These are phyloP conservation scores for Spodoptera picta DNA, from an alignment of 2,888 invertebrate genomes.

Conservation along the genomic window DNA sequence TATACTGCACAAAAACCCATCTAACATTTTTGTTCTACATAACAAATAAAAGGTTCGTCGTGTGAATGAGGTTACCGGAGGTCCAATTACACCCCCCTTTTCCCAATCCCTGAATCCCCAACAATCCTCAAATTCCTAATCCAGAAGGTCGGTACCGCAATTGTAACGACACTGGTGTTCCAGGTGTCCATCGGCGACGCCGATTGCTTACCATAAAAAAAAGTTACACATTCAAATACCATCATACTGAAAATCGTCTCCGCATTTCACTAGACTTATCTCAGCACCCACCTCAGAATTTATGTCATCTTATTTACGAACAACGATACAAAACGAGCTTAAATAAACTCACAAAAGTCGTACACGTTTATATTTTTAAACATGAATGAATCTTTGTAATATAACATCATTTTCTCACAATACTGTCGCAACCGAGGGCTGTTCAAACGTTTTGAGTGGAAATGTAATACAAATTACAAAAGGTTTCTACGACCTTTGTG, in stretches of 20 bases:
- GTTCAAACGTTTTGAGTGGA: constrained; percentile 21
- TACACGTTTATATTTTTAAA: constrained; percentile 39
- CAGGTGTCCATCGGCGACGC: too few species aligned
- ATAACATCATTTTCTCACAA: constrained; percentile 38
- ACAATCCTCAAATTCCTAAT: too few species aligned
- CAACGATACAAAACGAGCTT: constrained; percentile 15
- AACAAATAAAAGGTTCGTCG: too few species aligned
- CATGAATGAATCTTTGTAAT: constrained; percentile 43
- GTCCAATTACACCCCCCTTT: too few species aligned
- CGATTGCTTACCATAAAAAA: too few species aligned
- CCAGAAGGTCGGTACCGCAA: too few species aligned
- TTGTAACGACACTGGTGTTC: too few species aligned
- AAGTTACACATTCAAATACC: too few species aligned
- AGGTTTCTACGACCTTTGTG: constrained; percentile 20
- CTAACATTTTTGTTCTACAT: too few species aligned
- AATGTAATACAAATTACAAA: constrained; percentile 15
- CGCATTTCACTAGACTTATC: constrained; percentile 28
- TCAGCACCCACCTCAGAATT: constrained; percentile 24
- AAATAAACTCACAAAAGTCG: constrained; percentile 16
- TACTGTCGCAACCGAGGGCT: constrained; percentile 31
- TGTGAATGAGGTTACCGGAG: too few species aligned
- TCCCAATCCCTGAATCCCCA: too few species aligned
- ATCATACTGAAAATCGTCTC: constrained; percentile 5
- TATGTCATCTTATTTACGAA: constrained; percentile 31
- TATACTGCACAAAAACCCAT: too few species aligned